A percentile compares a stretch with the other conserved stretches of the same genome.
These are phyloP conservation scores for Muricea muricata DNA, from an alignment of 92 coral and sea anemone species.

Conservation along the genomic window DNA sequence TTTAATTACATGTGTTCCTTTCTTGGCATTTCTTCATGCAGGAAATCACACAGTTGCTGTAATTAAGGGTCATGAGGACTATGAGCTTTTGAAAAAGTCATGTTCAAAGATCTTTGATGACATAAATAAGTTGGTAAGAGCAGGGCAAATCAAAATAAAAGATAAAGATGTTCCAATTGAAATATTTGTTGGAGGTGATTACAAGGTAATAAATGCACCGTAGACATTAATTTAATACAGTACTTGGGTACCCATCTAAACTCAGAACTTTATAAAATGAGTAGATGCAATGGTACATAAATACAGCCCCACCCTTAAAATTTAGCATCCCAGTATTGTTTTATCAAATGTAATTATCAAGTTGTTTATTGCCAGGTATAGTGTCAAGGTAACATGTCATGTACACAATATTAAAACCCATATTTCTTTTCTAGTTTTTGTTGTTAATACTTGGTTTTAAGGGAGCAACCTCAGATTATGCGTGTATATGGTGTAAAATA, in stretches of 20 bases:
- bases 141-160: neutral
- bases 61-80: too few relatives aligned
- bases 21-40: too few relatives aligned
- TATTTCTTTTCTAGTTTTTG: neutral
- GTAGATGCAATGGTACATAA: too few relatives aligned
- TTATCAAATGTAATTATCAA: too few relatives aligned
- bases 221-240: neutral
- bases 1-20: too few relatives aligned
- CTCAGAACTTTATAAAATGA: neutral
- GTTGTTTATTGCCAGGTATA: neutral
- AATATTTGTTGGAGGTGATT: neutral
- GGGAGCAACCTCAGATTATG: too few relatives aligned
- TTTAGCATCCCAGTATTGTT: too few relatives aligned
- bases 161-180: neutral
- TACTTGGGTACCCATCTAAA: neutral
- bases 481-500: too few relatives aligned
- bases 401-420: neutral
- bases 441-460: constrained; percentile 3
- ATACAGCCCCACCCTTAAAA: too few relatives aligned
- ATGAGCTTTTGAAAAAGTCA: neutral
- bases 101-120: neutral
- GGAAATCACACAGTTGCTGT: too few relatives aligned
- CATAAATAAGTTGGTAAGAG: neutral
- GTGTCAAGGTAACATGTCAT: too few relatives aligned
- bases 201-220: too few relatives aligned